Evolutionary conservation across 2,797 vertebrate species (phyloP), one percentile per base, ranked within the genome.

Genomic region (Syngnathus acus): DNA sequence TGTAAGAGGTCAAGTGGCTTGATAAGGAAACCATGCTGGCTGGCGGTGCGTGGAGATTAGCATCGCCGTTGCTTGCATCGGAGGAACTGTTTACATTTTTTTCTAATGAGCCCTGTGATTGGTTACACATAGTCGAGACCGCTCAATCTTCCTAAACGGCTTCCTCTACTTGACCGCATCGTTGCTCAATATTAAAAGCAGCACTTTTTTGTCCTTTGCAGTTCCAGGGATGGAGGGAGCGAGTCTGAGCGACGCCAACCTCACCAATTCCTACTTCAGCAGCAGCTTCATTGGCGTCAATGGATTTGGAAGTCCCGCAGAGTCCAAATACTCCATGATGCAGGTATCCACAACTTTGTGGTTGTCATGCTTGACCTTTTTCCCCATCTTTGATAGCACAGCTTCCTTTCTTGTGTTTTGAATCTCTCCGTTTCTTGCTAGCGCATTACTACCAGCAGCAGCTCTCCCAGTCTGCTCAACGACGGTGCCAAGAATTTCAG

Each of bases 281-380:
- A 97, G 95, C 93, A 98, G 95, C 89, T 99, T 99, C 90, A 97
- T 99, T 85, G 97, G 97, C 37, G 94, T 99, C 82, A 99, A 98
- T 87, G 97, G 97, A 75, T 99, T 99, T 92, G 97, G 96, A 90
- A 96, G 94, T 87, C 96, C 96, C 9, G 92, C 93, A 74, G 96
- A 99, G 86, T 90, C 95, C 16, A 99, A 97, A 83, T 99, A 98
- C 87, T 95, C 96, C 78, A 94, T 98, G 92, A 97, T 98, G 92
- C 96, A 98, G 96, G 96, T 98, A 94, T 42, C 5, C 1, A 23
- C 23, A 16, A 17, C 26, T 43, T 43, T 10, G 50, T 21, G n/a
- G 50, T 51, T 48, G 6, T 48, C 11, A 4, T 48, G 13, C 45
- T 48, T 6, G 13, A 45, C 17, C 45, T 21, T 14, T 9, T 51